phyloP scores from a whole-genome alignment of 1,140 invertebrate genomes.

The Drosophila trapezifrons region DNA sequence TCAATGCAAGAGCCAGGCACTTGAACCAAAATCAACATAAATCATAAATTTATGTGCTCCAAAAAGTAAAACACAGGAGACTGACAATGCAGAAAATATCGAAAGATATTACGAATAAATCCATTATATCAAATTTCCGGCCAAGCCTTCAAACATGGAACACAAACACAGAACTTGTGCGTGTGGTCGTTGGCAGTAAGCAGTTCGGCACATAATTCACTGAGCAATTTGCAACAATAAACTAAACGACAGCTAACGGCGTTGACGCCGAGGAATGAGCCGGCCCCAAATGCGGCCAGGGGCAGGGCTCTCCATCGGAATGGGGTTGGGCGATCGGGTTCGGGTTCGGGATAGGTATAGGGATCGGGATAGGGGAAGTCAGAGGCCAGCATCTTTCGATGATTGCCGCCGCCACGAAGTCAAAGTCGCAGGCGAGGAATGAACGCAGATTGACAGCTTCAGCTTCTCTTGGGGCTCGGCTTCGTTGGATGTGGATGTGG shows the following conservation, averaged over 20 bases:
- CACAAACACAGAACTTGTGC: slow-evolving; percentile 24
- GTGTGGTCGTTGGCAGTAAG: slow-evolving; percentile 77
- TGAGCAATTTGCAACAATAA: slow-evolving; percentile 81
- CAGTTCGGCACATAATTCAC: slow-evolving; percentile 80
- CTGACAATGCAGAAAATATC: slow-evolving; percentile 25
- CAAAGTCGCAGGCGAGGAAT: slow-evolving; percentile 53
- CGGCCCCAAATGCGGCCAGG: slow-evolving; percentile 34
- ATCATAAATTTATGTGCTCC: slow-evolving; percentile 11
- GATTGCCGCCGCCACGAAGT: slow-evolving; percentile 49
- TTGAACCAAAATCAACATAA: slow-evolving; percentile 26
- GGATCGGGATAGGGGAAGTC: slow-evolving; percentile 11
- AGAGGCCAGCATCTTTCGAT: slow-evolving; percentile 51
- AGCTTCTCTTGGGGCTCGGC: slow-evolving; percentile 25
- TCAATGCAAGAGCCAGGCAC: slow-evolving; percentile 1
- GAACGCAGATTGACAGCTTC: slow-evolving; percentile 74
- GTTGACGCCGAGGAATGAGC: slow-evolving; percentile 78
- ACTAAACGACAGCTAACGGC: slow-evolving; percentile 81
- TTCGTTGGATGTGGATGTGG: slow-evolving; percentile 5
- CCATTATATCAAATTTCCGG: slow-evolving; percentile 72
- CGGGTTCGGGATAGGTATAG: neutral
- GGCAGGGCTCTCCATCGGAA: slow-evolving; percentile 14
- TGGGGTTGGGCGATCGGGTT: slow-evolving; percentile 6
- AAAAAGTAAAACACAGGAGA: slow-evolving; percentile 9
- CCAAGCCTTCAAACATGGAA: slow-evolving; percentile 48
- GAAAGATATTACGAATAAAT: slow-evolving; percentile 67